Base-by-base conservation (phyloP, 2,888 invertebrate genomes). In the Dynastes grantii region DNA sequence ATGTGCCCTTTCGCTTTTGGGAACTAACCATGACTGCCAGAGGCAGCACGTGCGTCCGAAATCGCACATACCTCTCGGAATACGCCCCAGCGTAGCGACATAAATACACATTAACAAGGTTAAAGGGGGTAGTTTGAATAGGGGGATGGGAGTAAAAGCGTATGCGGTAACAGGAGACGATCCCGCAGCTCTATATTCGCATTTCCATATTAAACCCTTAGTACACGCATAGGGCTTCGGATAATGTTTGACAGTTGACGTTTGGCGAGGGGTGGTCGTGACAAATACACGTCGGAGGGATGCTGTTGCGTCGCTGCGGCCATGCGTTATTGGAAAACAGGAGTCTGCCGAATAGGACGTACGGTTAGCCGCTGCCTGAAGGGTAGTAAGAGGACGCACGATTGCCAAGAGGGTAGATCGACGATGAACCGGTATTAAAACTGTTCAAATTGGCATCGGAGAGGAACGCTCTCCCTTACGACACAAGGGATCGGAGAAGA, bases 181-280 rank as follows among this genome's bases (percentile, higher is more conserved):
- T 75, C 58, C 58, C 73, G 40, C 45, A 40, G 68, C 29, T 51
- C 40, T 40, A 53, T 51, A 40, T 68, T 51, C 73, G 61, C 73
- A 75, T 75, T 75, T 75, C 73, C 73, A 75, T 75, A 75, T 75
- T 75, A 75, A 75, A 61, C 73, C 45, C 45, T 65, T 13, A 29
- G 51, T 22, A 29, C 49, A 51, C 27, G 61, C 27, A 45, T 75
- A 49, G 61, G 61, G 27, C 49, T 13, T 61, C 73, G 45, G 58
- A 61, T 75, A 75, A 75, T 75, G 73, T 75, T 75, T 75, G 73
- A 75, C 73, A 75, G 73, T 75, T 75, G 73, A 75, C 73, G 73
- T 75, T 75, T 75, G 73, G 61, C 73, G 61, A 75, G 73, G 32
- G 73, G 73, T 75, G 40, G 61, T 61, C 40, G 61, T 75, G 73